A percentile compares a stretch with the other conserved stretches of the same genome.
phyloP scores from a whole-genome alignment of 1,140 invertebrate genomes.

The Procambarus clarkii region DNA sequence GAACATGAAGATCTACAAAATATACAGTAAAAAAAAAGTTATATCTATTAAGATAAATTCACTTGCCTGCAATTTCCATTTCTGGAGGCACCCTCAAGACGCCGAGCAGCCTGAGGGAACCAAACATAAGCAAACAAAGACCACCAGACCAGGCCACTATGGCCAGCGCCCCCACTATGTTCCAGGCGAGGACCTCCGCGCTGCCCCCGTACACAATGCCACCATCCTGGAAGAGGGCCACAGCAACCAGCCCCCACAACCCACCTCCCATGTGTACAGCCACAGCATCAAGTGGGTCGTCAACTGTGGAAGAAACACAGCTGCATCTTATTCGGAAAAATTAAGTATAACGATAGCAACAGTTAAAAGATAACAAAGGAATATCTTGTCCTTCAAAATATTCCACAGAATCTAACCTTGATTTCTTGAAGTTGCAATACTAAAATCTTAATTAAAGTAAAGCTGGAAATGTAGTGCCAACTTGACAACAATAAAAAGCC shows the following conservation, averaged over 20 bases:
- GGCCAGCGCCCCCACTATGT: conserved; percentile 77
- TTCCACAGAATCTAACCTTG: too few relatives aligned
- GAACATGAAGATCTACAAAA: not conserved
- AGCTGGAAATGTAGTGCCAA: too few relatives aligned
- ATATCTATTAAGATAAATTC: not conserved
- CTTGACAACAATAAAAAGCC: too few relatives aligned
- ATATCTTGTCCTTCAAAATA: too few relatives aligned
- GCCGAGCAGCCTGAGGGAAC: conserved; percentile 75
- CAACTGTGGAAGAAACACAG: conserved; percentile 74
- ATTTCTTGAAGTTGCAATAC: too few relatives aligned
- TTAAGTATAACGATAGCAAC: too few relatives aligned
- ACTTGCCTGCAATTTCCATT: conserved; percentile 77
- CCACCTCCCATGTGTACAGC: conserved; percentile 80
- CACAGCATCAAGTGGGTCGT: conserved; percentile 81
- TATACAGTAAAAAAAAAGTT: not conserved
- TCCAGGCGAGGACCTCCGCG: conserved; percentile 76
- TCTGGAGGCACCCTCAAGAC: conserved; percentile 77
- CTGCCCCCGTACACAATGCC: conserved; percentile 73
- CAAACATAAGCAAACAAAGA: conserved; percentile 77
- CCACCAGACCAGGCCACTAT: conserved; percentile 77
- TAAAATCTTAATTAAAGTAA: too few relatives aligned
- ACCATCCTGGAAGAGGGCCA: conserved; percentile 75
- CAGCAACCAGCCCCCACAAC: conserved; percentile 78
- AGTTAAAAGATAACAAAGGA: too few relatives aligned
- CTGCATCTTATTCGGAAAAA: too few relatives aligned